phyloP scores from a whole-genome alignment of 2,888 invertebrate genomes.

The Epinotia demarniana region DNA sequence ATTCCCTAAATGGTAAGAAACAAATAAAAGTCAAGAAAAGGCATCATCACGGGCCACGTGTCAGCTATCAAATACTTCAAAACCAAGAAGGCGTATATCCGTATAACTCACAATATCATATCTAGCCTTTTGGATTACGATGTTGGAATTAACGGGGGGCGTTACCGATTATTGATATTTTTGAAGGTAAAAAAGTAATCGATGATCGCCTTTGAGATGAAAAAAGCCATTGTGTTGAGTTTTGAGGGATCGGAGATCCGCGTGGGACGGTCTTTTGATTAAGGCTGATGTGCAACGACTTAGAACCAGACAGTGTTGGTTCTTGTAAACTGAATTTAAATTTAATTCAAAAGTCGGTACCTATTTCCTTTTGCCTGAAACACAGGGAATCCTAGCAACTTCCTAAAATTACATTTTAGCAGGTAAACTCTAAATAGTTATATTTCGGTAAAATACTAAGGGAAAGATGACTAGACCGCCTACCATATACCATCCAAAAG shows the following conservation, averaged over 20 bases:
- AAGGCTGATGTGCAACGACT: slow-evolving; percentile 5
- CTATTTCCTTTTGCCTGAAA: too few relatives aligned
- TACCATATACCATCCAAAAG: too few relatives aligned
- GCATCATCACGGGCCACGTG: slow-evolving; percentile 83
- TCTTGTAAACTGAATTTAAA: background rate
- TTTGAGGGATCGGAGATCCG: slow-evolving; percentile 52
- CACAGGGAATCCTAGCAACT: too few relatives aligned
- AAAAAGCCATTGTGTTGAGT: slow-evolving; percentile 80
- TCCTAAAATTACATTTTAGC: too few relatives aligned
- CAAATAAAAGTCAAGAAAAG: slow-evolving; percentile 79
- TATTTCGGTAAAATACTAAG: too few relatives aligned
- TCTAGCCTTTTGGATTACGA: background rate
- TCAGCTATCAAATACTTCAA: slow-evolving; percentile 72
- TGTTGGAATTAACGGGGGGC: slow-evolving; percentile 79
- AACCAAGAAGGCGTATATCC: background rate
- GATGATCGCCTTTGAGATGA: slow-evolving; percentile 78
- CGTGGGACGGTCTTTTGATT: slow-evolving; percentile 20
- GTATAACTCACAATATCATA: background rate
- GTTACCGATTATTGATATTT: slow-evolving; percentile 84
- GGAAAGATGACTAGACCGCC: too few relatives aligned
- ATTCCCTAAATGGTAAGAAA: slow-evolving; percentile 80
- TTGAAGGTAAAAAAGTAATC: slow-evolving; percentile 82
- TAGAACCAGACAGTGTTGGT: background rate
- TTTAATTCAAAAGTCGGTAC: too few relatives aligned
- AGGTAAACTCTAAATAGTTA: too few relatives aligned